Evolutionary conservation across 1,140 invertebrate species (phyloP).

Genomic region (Diorhabda sublineata): DNA sequence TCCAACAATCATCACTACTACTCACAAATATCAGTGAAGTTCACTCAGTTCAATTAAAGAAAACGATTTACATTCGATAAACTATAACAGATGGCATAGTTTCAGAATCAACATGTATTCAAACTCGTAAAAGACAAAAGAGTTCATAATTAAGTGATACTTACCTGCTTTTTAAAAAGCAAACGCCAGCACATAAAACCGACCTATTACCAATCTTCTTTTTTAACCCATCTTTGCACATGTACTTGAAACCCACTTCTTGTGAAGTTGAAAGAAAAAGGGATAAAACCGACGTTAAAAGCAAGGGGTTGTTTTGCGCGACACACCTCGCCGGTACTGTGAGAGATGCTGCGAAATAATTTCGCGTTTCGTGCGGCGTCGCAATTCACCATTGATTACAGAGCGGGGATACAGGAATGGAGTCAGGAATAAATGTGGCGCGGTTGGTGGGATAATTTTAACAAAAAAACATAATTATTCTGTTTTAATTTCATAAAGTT

Average conservation of each 20-base stretch:
- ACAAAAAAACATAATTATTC: too few species aligned
- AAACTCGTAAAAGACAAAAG: too few species aligned
- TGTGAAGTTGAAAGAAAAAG: slow-evolving; percentile 6
- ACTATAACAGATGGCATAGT: too few species aligned
- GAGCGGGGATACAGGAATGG: slow-evolving; percentile 14
- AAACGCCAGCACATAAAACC: background rate
- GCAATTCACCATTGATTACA: slow-evolving; percentile 32
- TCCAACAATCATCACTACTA: too few species aligned
- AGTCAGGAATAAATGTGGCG: background rate
- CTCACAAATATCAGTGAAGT: too few species aligned
- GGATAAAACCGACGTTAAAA: slow-evolving; percentile 11
- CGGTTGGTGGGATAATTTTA: background rate
- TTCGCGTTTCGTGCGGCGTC: slow-evolving; percentile 24
- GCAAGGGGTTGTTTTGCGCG: slow-evolving; percentile 18
- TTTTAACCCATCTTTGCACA: slow-evolving; percentile 9
- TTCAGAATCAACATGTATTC: too few species aligned
- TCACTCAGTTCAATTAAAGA: too few species aligned
- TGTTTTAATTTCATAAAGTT: too few species aligned
- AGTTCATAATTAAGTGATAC: too few species aligned
- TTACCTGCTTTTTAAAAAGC: too few species aligned
- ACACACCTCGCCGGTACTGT: slow-evolving; percentile 28
- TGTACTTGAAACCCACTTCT: slow-evolving; percentile 6
- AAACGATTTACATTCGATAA: too few species aligned
- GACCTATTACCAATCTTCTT: background rate
- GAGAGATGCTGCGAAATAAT: slow-evolving; percentile 26